These are phyloP conservation scores for Acleris laterana DNA, from an alignment of 2,888 invertebrate genomes.

Conservation along the genomic window DNA sequence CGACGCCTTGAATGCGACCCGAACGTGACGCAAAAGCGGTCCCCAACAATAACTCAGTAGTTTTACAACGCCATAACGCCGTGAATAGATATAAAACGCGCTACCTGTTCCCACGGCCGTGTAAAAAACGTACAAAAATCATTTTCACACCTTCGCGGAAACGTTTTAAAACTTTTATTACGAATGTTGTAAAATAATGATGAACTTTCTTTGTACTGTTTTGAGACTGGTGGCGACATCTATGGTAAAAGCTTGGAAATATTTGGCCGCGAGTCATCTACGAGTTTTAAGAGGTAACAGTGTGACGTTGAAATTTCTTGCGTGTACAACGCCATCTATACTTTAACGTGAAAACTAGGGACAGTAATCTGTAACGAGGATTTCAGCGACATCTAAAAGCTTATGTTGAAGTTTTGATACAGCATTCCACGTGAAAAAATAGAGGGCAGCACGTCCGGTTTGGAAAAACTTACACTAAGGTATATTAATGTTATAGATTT, in stretches of 20 bases:
- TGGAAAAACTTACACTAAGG: neutral
- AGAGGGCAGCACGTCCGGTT: conserved; percentile 18
- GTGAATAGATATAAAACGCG: conserved; percentile 43
- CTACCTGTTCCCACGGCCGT: conserved; percentile 76
- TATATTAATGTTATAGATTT: no score
- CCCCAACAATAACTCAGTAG: conserved; percentile 27
- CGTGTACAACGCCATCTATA: conserved; percentile 15
- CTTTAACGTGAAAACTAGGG: neutral
- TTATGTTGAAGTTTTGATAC: neutral
- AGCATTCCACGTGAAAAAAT: neutral
- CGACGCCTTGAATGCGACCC: conserved; percentile 3
- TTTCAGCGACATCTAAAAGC: conserved; percentile 9
- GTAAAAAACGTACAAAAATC: conserved; percentile 71
- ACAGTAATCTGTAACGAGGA: neutral
- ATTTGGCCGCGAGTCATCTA: conserved; percentile 47
- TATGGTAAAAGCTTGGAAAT: conserved; percentile 39
- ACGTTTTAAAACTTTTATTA: conserved; percentile 74
- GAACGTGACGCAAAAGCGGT: conserved; percentile 30
- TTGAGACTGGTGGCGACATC: conserved; percentile 57
- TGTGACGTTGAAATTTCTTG: no score
- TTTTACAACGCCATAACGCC: conserved; percentile 34
- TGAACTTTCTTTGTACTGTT: conserved; percentile 62
- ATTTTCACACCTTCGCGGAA: conserved; percentile 83
- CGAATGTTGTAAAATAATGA: conserved; percentile 79
- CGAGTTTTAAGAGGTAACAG: neutral